Percentiles rank a stretch among this genome's conserved stretches.
Conservation (phyloP, 2,113 vertebrate genomes). For the Bubo blakistoni region DNA sequence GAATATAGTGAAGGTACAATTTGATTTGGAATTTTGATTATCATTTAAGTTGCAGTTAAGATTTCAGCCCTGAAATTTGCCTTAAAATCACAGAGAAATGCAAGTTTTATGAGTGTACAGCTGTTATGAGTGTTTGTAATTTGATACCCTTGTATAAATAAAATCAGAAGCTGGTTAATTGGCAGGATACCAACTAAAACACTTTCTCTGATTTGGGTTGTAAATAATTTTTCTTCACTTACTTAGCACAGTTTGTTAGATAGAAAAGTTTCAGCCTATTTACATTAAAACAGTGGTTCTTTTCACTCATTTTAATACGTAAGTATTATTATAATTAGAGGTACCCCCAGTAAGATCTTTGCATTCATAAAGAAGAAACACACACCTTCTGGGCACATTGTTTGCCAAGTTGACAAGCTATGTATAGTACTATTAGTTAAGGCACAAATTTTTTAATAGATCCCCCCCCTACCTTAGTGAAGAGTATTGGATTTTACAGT, state of each 20-base stretch:
- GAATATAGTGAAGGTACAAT: fast-evolving
- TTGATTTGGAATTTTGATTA: neutral
- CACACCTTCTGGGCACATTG: neutral
- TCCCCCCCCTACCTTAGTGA: neutral
- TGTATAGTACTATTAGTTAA: neutral
- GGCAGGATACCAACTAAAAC: neutral
- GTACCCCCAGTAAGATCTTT: neutral
- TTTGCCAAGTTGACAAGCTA: neutral
- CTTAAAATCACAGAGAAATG: neutral
- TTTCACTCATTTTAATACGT: neutral
- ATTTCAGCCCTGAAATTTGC: neutral
- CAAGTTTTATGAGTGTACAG: neutral
- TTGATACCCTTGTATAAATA: neutral
- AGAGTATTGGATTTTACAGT: neutral
- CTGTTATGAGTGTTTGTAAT: neutral
- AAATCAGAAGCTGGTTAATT: neutral
- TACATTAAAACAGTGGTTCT: neutral
- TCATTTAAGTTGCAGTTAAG: neutral
- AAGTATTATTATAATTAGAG: neutral
- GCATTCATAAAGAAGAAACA: neutral
- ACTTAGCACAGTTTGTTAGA: neutral
- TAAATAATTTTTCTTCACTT: neutral
- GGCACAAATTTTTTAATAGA: neutral
- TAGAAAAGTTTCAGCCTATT: neutral
- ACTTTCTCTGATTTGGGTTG: neutral